These are phyloP conservation scores for Penelope pileata DNA, from an alignment of 2,113 vertebrate genomes.

Conservation along the genomic window DNA sequence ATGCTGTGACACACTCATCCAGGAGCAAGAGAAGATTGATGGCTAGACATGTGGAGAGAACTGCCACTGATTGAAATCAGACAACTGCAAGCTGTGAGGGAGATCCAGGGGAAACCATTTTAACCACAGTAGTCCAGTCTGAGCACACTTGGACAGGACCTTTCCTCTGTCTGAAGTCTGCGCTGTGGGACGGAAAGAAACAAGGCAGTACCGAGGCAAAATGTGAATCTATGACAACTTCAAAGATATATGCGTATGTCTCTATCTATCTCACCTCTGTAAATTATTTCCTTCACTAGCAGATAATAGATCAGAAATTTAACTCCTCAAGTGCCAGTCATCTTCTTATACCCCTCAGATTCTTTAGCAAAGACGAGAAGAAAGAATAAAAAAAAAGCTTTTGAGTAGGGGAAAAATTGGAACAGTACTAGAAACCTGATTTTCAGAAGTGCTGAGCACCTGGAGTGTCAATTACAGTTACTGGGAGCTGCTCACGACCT, in stretches of 20 bases:
- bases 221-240: background rate
- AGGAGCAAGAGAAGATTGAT: slow-evolving; percentile 82
- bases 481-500: background rate
- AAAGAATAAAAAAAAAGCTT: background rate
- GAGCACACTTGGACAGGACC: slow-evolving; percentile 61
- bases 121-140: slow-evolving; percentile 75
- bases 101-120: slow-evolving; percentile 78
- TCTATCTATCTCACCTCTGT: slow-evolving; percentile 35
- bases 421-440: background rate
- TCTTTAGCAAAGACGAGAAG: background rate
- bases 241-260: background rate
- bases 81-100: slow-evolving; percentile 82
- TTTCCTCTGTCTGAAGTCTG: slow-evolving; percentile 67
- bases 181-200: slow-evolving; percentile 40
- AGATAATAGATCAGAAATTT: slow-evolving; percentile 13
- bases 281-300: slow-evolving; percentile 53
- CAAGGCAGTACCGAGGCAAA: background rate
- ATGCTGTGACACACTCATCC: slow-evolving; percentile 80
- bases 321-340: background rate
- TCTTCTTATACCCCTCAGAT: slow-evolving; percentile 1
- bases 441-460: slow-evolving; percentile 34
- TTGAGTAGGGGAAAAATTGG: background rate
- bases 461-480: slow-evolving; percentile 22
- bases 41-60: slow-evolving; percentile 82
- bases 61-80: slow-evolving; percentile 86